phyloP scores from a whole-genome alignment of 2,113 vertebrate species.

The Clarias batrachus region DNA sequence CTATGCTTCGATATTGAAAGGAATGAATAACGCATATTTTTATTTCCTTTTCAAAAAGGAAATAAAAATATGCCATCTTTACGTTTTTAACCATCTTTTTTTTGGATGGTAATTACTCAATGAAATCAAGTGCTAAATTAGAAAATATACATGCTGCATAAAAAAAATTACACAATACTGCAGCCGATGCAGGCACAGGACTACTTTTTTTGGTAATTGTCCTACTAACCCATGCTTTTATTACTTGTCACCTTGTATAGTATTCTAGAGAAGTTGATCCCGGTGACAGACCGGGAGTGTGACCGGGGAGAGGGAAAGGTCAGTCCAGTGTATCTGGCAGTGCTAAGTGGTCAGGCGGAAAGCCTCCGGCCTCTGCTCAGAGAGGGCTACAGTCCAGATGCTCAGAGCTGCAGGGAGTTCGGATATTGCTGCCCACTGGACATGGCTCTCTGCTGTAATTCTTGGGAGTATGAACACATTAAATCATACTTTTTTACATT shows the following conservation, averaged over 20 bases:
- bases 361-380: slow-evolving; percentile 77
- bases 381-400: slow-evolving; percentile 84
- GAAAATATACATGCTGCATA: background rate
- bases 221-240: background rate
- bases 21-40: background rate
- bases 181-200: background rate
- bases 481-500: background rate
- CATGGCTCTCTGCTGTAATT: slow-evolving; percentile 47
- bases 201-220: background rate
- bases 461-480: slow-evolving; percentile 41
- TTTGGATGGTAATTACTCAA: background rate
- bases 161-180: background rate
- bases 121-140: background rate
- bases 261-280: slow-evolving; percentile 73
- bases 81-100: background rate
- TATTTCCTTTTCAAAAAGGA: too few species aligned
- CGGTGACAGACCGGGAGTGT: slow-evolving; percentile 74
- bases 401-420: slow-evolving; percentile 75
- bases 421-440: slow-evolving; percentile 52
- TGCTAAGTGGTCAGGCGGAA: slow-evolving; percentile 67
- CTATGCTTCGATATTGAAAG: background rate
- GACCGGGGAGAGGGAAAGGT: slow-evolving; percentile 76
- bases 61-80: too few species aligned
- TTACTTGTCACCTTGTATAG: slow-evolving; percentile 53
- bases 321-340: slow-evolving; percentile 88